Conservation (phyloP, 2,888 invertebrate genomes). For the Stegophylla sp. region DNA sequence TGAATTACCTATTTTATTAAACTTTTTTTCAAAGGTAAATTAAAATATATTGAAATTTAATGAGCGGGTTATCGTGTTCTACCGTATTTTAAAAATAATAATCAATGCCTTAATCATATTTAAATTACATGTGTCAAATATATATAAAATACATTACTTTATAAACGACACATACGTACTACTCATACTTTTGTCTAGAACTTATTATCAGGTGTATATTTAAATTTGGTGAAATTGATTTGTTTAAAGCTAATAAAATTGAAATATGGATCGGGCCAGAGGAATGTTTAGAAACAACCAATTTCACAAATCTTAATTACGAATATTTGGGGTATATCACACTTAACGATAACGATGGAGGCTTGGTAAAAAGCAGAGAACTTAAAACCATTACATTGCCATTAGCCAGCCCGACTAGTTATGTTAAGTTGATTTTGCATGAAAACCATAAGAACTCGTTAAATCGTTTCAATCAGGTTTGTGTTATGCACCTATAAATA, state of each 20-base stretch:
- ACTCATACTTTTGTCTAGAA: too few species aligned
- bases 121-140: too few species aligned
- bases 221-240: background rate
- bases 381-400: constrained; percentile 85
- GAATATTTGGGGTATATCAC: constrained; percentile 77
- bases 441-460: constrained; percentile 83
- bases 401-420: constrained; percentile 73
- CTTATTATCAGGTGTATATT: too few species aligned
- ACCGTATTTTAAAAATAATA: too few species aligned
- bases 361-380: constrained; percentile 81
- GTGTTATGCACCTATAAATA: constrained; percentile 5
- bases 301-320: constrained; percentile 64
- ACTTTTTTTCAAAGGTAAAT: too few species aligned
- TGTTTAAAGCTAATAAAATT: constrained; percentile 72
- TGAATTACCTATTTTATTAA: too few species aligned
- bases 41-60: too few species aligned
- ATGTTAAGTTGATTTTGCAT: constrained; percentile 83
- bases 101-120: too few species aligned
- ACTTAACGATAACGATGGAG: constrained; percentile 79
- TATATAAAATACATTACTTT: too few species aligned
- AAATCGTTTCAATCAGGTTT: constrained; percentile 83
- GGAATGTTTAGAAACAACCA: constrained; percentile 32
- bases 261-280: constrained; percentile 72
- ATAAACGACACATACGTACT: too few species aligned
- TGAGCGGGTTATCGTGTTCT: too few species aligned